phyloP scores from a whole-genome alignment of 2,797 vertebrate genomes.

The Chiroxiphia lanceolata region DNA sequence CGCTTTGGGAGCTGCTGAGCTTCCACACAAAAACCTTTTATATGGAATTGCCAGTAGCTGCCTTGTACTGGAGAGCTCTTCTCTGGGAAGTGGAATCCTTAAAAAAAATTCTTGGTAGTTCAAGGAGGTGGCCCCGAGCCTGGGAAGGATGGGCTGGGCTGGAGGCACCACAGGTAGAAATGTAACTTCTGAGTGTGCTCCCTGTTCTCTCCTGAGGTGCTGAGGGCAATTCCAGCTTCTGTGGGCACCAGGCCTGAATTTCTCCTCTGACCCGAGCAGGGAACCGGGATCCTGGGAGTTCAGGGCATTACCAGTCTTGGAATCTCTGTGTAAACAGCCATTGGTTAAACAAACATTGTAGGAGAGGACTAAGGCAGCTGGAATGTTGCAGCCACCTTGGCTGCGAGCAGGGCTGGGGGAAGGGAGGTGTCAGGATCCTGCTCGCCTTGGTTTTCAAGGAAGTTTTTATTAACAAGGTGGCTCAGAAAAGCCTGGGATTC shows the following conservation, averaged over 20 bases:
- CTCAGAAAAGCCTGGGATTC: neutral
- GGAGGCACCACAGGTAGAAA: neutral
- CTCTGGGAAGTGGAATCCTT: rapidly evolving
- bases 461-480: neutral
- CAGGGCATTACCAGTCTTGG: rapidly evolving
- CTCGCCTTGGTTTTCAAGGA: neutral
- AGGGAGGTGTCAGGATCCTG: neutral
- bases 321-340: neutral
- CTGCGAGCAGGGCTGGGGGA: neutral
- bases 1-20: neutral
- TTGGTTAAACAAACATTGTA: neutral
- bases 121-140: neutral
- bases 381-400: neutral
- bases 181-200: neutral
- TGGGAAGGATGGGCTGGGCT: neutral
- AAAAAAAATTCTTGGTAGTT: rapidly evolving
- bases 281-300: neutral
- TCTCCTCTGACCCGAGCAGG: neutral
- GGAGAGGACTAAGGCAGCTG: neutral
- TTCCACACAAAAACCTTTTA: neutral
- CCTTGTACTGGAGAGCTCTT: neutral
- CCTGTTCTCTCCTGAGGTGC: neutral
- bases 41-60: neutral
- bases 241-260: neutral
- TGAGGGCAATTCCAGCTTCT: neutral